Conservation (phyloP, 2,888 invertebrate genomes). For the Xanthorhoe designata region DNA sequence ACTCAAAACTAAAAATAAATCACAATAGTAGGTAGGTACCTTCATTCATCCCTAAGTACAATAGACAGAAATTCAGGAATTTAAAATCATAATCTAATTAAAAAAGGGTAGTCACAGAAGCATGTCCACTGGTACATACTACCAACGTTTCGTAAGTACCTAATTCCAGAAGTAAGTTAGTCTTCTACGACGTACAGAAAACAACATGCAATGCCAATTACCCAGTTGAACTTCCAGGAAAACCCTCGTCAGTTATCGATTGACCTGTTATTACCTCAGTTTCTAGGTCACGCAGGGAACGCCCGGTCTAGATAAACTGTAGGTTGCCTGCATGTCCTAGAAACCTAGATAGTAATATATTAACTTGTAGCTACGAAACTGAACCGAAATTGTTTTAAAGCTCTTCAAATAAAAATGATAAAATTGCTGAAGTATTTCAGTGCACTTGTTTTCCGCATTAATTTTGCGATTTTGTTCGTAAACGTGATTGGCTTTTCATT, state of each 20-base stretch:
- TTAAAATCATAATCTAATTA: no score
- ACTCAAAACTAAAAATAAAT: no score
- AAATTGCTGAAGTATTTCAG: not conserved
- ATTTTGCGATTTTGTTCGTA: not conserved
- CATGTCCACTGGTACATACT: no score
- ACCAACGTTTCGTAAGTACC: no score
- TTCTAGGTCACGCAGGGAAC: conserved; percentile 19
- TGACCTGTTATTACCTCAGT: conserved; percentile 12
- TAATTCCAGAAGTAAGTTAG: no score
- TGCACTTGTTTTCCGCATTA: not conserved
- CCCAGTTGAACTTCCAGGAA: conserved; percentile 13
- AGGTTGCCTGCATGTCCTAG: conserved; percentile 15
- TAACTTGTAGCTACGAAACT: not conserved
- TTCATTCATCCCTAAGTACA: no score
- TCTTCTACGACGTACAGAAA: no score
- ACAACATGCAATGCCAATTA: no score
- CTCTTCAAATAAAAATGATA: not conserved
- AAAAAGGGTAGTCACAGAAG: no score
- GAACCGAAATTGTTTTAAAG: not conserved
- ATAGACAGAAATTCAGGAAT: no score
- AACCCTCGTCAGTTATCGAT: conserved; percentile 13
- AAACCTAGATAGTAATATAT: conserved; percentile 10
- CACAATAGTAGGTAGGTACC: no score
- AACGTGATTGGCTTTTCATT: not conserved
- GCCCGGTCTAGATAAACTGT: conserved; percentile 6